Evolutionary conservation across 2,888 invertebrate genomes (phyloP), one percentile per base, ranked within the genome.

Genomic region (Drosophila yooni): DNA sequence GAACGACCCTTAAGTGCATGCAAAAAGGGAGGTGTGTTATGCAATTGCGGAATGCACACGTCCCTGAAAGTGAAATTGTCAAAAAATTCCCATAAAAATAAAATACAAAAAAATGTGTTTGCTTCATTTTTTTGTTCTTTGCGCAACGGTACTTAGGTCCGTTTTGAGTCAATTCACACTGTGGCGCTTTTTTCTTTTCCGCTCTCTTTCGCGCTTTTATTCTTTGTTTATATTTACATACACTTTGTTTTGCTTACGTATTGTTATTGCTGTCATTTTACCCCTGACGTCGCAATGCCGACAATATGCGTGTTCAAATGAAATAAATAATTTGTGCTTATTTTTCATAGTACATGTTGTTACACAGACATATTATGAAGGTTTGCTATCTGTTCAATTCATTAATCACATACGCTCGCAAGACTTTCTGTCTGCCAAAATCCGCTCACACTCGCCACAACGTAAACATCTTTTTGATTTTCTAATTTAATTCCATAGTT

Each of bases 141-240:
- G 54, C 31, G 43, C 53, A 65, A 51, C 54, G 54, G 36, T 50
- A 34, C 53, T 34, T 60, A 4, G 10, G 51, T 79, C 34, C 79
- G 61, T 60, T 68, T 58, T 40, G 40, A 38, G 29, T 69, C 58
- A 72, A 76, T 69, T 52, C 57, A 18, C 66, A 79, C 76, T 79
- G 81, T 79, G 50, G 38, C 63, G 63, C 65, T 38, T 29, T 34
- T 65, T 51, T 69, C 33, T 61, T 58, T 66, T 75, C 64, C 64
- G 72, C 70, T 77, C 70, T 77, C 70, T 57, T 70, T 69, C 48
- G 68, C 66, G 68, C 88, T 75, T 85, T 81, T 77, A 74, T 82
- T 87, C 88, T 85, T 85, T 85, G 85, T 89, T 85, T 89, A 85
- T 85, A 89, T 89, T 85, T 87, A 80, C 76, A 61, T 53, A 75